Base-by-base conservation (phyloP, 2,888 invertebrate species). In the Dendrolimus houi region DNA sequence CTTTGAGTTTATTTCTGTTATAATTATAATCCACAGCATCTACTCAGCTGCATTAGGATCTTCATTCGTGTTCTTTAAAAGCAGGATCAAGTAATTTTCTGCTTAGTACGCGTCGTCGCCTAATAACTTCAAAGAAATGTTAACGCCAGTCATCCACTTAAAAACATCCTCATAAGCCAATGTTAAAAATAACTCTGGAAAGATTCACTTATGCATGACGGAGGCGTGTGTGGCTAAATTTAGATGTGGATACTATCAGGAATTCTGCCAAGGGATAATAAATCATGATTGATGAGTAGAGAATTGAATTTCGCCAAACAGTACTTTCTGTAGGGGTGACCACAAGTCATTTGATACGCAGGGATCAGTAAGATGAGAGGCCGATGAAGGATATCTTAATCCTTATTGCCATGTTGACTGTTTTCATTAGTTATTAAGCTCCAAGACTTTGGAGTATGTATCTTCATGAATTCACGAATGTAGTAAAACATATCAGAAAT, bases 131-230 rank as follows among this genome's bases (percentile, higher is more conserved):
- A 29, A 29, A 29, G 29, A 29, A 29, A 47, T 47, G 9, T 12
- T 47, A 47, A 47, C 12, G 47, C 10, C 56, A 59, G 61, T 62
- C 60, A 68, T 66, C 64, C 64, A 62, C 59, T 68, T 71, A 70
- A 72, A 62, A 58, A 75, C 76, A 75, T 79, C 78, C 77, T 74
- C 62, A 66, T 67, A 69, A 69, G 67, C 63, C 60, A 64, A 60
- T 59, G 65, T 69, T 47, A 69, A 66, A 77, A 79, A 80, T 79
- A 80, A 67, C 70, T 59, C 57, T 62, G 60, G 66, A 69, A 58
- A 64, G 64, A 67, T 68, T 71, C 70, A 70, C 65, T 69, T 71
- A 64, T 66, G 60, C 55, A 64, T 68, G 65, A 68, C 65, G 67
- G 67, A 67, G 72, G 72, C 70, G 76, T 68, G 63, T 59, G 61